Evolutionary conservation across 2,888 invertebrate species (phyloP), one percentile per base, ranked within the genome.

Genomic region (Phyto melanocephala): DNA sequence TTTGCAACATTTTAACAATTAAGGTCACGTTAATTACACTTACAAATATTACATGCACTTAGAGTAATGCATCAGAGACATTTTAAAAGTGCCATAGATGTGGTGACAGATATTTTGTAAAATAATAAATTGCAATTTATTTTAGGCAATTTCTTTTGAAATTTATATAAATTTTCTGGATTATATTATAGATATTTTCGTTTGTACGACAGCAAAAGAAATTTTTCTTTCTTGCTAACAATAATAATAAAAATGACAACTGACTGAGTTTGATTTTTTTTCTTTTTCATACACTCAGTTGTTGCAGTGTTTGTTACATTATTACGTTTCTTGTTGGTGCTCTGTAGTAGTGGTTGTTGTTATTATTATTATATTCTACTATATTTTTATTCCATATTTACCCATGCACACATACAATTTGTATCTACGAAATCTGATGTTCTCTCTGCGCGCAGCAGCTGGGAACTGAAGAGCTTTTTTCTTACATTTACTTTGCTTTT

Each of bases 381-480:
- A 67, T 56, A 54, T 54, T 65, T 65, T 35, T 15, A 28, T 58
- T 58, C 28, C 40, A 63, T n/a, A 42, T 24, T 20, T 33, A 52
- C 24, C 28, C 17, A 37, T 11, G 50, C 11, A 13, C 28, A 47
- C 10, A 47, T 10, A 40, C 10, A 70, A n/a, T 54, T 68, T 28
- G 11, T 22, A 67, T 62, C 58, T 42, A 74, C 8, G 42, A 60
- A 67, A 60, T 47, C 50, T 33, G 84, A 84, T 88, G 86, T 89
- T 89, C 88, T 89, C 90, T 89, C 88, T 87, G 89, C 87, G 89
- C 90, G 88, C 89, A 90, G 90, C 90, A 90, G 75, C 75, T 75
- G 75, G 47, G 7, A 86, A 90, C 89, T 90, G 89, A 88, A 85
- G 85, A 90, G 89, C 89, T 89, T 89, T 89, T 89, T 87, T 86